These are phyloP conservation scores for Cephus cinctus DNA, from an alignment of 1,140 invertebrate species.

Conservation along the genomic window DNA sequence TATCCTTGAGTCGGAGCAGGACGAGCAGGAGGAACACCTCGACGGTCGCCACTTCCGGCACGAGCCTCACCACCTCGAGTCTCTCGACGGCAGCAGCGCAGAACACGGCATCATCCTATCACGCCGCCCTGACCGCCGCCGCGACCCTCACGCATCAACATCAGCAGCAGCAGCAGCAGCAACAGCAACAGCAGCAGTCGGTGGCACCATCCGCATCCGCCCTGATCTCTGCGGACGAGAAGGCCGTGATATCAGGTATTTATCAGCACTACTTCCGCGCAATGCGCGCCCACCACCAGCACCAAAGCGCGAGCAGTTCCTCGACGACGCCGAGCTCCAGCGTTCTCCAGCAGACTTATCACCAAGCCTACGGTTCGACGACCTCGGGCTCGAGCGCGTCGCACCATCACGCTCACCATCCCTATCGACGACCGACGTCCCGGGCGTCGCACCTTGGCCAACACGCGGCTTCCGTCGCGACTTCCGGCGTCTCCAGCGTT, in stretches of 20 bases:
- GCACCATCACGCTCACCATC: conserved; percentile 18
- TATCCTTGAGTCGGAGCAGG: neutral
- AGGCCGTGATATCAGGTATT: conserved; percentile 45
- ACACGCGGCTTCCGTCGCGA: conserved; percentile 16
- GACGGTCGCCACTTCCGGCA: conserved; percentile 16
- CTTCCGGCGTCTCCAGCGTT: conserved; percentile 28
- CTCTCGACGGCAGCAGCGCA: conserved; percentile 15
- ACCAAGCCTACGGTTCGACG: conserved; percentile 26
- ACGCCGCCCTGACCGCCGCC: conserved; percentile 25
- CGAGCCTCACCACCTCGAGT: conserved; percentile 19
- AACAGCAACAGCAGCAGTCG: conserved; percentile 30
- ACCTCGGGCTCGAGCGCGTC: conserved; percentile 17
- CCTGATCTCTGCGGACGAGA: conserved; percentile 33
- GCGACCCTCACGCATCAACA: conserved; percentile 22
- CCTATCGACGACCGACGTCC: conserved; percentile 26
- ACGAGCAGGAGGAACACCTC: conserved; percentile 19
- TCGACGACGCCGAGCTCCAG: conserved; percentile 22
- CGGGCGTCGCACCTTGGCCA: conserved; percentile 19
- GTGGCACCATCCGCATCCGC: conserved; percentile 6
- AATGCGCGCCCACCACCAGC: conserved; percentile 35
- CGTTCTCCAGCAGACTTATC: conserved; percentile 29
- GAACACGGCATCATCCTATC: conserved; percentile 23
- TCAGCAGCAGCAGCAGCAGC: conserved; percentile 34
- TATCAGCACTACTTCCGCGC: conserved; percentile 40
- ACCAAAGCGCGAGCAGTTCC: conserved; percentile 28